Base-by-base conservation (phyloP, 2,797 vertebrate genomes). In the Hybognathus amarus region DNA sequence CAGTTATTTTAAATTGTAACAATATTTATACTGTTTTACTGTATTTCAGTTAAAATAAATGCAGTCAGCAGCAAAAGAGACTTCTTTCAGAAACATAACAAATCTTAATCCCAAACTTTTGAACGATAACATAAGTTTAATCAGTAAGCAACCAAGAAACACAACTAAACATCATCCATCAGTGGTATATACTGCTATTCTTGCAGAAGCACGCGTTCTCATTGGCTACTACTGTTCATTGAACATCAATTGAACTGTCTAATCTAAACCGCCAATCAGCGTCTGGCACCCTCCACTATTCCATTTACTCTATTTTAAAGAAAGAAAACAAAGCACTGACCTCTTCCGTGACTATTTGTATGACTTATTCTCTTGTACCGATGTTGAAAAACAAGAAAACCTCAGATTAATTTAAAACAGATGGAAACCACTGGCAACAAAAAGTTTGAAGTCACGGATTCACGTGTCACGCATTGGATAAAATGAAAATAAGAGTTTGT, bases 211-310 rank as follows among this genome's bases (percentile, higher is more conserved):
- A 8, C 45, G 20, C 27, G 13, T 47, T 47, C 13, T 45, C 38
- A 30, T 42, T 78, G 24, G 45, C 36, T 79, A 47, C 42, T 36
- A 18, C 63, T n/a, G 9, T 79, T 67, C 45, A 17, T 17, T 47
- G 45, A 17, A 36, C 63, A 38, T 79, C 40, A 52, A 52, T 33
- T 24, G 17, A 61, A 77, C 66, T 52, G 56, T 40, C 24, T 73
- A 78, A 82, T 82, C 79, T 13, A 73, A 77, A 82, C 54, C 75
- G 52, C 66, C 45, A 70, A 85, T 85, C 84, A 85, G 67, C 11
- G 30, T 11, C 40, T 79, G 61, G 52, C 27, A 24, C 4, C 64
- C 20, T 33, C 47, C 30, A 45, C 52, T 56, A n/a, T 56, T 85
- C 38, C 2, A 78, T 54, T 56, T 67, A 18, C 63, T 52, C 47